Evolutionary conservation across 2,888 invertebrate genomes (phyloP), one percentile per base, ranked within the genome.

Genomic region (Hymenopus coronatus): DNA sequence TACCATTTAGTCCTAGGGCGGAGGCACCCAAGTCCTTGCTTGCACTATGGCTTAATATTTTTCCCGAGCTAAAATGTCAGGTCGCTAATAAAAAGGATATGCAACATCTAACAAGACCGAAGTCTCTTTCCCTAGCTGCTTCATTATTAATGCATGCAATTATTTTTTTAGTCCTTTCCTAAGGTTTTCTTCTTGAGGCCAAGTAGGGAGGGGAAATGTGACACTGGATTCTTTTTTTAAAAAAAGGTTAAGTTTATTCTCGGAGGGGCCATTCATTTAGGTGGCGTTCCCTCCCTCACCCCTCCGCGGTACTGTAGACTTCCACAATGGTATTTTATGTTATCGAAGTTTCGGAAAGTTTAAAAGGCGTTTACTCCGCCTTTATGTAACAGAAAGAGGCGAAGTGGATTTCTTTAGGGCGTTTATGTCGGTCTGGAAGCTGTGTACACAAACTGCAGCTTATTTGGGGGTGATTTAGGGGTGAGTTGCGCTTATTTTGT

Each of bases 81-180:
- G 91, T 92, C 92, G 92, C 93, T 93, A 93, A 94, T 94, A 94
- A 94, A 94, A 94, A 94, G 33, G 89, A 89, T 83, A 89, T 89
- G 89, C 89, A 89, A 89, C 89, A 89, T 89, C 89, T 86, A 89
- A 87, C 87, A 89, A 83, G 89, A 83, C 89, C 84, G 28, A 33
- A n/a, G 82, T 27, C 87, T 87, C 87, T 82, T 87, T 82, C 40
- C 54, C 54, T 70, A 20, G 54, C 54, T 25, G 54, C 87, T 87
- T 87, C 89, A 87, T 89, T 89, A 89, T 86, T 89, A 89, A 87
- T 89, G 89, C 89, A 89, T 86, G 89, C 89, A 89, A 89, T 89
- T 89, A 89, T 89, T 89, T 89, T 85, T 89, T 86, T 54, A 54
- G 81, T 70, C 54, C 28, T 28, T 82, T 87, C 82, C 27, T n/a